Base-by-base conservation (phyloP, 2,888 invertebrate genomes). In the Junonia oenone region DNA sequence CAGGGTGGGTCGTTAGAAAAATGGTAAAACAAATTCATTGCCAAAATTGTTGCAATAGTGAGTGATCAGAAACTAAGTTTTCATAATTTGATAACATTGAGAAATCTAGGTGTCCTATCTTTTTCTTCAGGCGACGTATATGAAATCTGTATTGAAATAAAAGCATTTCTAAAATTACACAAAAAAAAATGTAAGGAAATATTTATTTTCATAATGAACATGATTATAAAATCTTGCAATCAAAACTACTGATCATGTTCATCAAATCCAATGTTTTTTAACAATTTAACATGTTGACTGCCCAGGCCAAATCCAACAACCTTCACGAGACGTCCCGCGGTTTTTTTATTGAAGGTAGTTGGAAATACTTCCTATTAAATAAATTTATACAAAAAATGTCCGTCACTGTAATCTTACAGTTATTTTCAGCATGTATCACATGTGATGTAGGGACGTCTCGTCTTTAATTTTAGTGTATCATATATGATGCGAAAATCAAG, bases 141-240 rank as follows among this genome's bases (percentile, higher is more conserved):
- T 47, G 47, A 47, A 15, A 47, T 47, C 33, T 47, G 47, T 17
- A 31, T 47, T 15, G 33, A 47, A 47, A 47, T 33, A 31, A 33
- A 47, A 47, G 13, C 47, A 33, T 33, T 47, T 9, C 17, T 47
- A 13, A 47, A 31, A 47, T 31, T 33, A 3, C 47, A 47, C 27
- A 47, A 47, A 47, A 47, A 47, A 47, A 47, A 40, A 31, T 31
- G 33, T 33, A 47, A 47, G 31, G 47, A 14, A 31, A 47, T 47
- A 31, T 11, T 47, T 47, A 47, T 31, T 29, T 47, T 47, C 17
- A 47, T 47, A 47, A 31, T 31, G 47, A 47, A 47, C 14, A 47
- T 31, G 47, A 47, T 29, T 47, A 47, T 47, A 33, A 43, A 43
- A 19, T 19, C 40, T 43, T 43, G 1, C 40, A 43, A 17, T 43